These are phyloP conservation scores for Thamnophis sirtalis DNA, from an alignment of 2,113 vertebrate genomes.

Conservation along the genomic window DNA sequence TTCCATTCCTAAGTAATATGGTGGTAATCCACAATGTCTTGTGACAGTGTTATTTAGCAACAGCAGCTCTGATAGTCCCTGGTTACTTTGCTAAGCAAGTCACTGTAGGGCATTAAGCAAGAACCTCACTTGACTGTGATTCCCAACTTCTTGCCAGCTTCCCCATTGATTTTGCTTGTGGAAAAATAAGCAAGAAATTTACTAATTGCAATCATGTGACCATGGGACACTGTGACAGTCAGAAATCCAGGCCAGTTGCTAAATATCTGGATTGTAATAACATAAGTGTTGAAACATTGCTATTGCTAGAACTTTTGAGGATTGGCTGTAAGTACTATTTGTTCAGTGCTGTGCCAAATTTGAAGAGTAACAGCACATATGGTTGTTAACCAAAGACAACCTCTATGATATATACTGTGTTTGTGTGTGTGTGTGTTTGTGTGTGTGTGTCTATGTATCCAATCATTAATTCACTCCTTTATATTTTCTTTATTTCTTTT, in stretches of 20 bases:
- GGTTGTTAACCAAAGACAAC: not conserved
- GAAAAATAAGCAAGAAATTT: not conserved
- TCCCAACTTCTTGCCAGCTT: not conserved
- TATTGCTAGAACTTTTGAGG: not conserved
- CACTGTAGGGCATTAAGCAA: not conserved
- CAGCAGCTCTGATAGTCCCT: not conserved
- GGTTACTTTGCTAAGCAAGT: not conserved
- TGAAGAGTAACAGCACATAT: not conserved
- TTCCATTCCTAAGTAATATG: not conserved
- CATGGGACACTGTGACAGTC: not conserved
- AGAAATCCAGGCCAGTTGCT: not conserved
- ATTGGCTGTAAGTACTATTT: not conserved
- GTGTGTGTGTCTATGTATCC: not conserved
- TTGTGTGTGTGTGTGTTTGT: no score
- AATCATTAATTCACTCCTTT: not conserved
- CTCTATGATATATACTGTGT: not conserved
- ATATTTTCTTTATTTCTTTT: not conserved
- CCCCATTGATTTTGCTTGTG: not conserved
- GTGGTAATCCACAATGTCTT: not conserved
- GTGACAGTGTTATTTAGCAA: not conserved
- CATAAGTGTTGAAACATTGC: not conserved
- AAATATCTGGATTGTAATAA: not conserved
- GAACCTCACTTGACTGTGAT: not conserved
- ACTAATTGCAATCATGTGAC: not conserved
- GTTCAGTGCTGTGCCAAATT: not conserved